Base-by-base conservation (phyloP, 2,888 invertebrate species). In the Chrysotoxum bicinctum region DNA sequence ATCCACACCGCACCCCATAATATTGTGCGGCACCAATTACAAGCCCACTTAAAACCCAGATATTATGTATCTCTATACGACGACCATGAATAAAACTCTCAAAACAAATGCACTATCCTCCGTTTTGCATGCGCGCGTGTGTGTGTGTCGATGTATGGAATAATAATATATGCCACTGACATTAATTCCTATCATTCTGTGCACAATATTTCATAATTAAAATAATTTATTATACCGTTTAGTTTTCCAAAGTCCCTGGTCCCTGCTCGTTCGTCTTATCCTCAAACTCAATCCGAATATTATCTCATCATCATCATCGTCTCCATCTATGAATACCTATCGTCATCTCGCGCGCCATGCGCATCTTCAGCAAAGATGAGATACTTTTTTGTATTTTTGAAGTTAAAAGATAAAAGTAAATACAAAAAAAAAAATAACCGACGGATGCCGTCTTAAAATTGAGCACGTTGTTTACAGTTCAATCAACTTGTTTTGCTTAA, bases 381-480 rank as follows among this genome's bases (percentile, higher is more conserved):
- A 54, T 66, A 70, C 66, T 64, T 70, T 70, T 84, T 26, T 10
- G 14, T 35, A 30, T 60, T 58, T 50, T 66, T 35, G 0, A 37
- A 50, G 6, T 50, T 9, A 21, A 35, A 58, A 37, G 58, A 58
- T 58, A 21, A 37, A 58, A 37, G 14, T 50, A 21, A 14, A 30
- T 32, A 54, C 16, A 66, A 50, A 21, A 56, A 37, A 48, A 48
- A 12, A 26, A 40, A 68, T 54, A 56, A 48, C 54, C 26, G 56
- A 70, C 60, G 52, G 58, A 60, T 58, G 58, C 52, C 66, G 21
- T 72, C 84, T 76, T 52, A 80, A 75, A 78, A 74, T 70, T 79
- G 66, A 84, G 72, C 84, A 84, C 54, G 84, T 72, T 84, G 84
- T 80, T 80, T 80, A 76, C 84, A 84, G 84, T 84, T 84, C 84